Conservation (phyloP, 1,140 invertebrate genomes). For the Dolichoris vasculosae region DNA sequence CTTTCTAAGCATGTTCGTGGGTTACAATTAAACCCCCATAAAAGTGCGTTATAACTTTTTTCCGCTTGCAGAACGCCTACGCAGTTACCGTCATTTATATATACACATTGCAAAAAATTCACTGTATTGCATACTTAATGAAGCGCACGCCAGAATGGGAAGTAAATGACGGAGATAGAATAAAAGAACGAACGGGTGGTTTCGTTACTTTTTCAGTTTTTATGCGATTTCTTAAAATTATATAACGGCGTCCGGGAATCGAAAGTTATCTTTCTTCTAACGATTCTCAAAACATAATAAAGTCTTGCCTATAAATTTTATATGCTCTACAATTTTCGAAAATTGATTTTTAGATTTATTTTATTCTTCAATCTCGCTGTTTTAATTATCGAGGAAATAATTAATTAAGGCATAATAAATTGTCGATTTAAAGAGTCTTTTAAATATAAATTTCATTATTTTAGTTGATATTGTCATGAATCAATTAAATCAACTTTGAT, state of each 20-base stretch:
- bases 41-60: slow-evolving; percentile 70
- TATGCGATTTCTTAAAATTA: slow-evolving; percentile 41
- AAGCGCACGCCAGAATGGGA: slow-evolving; percentile 55
- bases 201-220: slow-evolving; percentile 22
- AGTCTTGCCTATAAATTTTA: slow-evolving; percentile 21
- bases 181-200: not conserved
- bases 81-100: slow-evolving; percentile 52
- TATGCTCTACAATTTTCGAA: not conserved
- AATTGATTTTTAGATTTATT: not conserved
- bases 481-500: too few species aligned
- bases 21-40: slow-evolving; percentile 72
- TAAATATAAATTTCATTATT: too few species aligned
- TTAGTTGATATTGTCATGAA: too few species aligned
- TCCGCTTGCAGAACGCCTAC: slow-evolving; percentile 53
- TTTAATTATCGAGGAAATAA: not conserved
- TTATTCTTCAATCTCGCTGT: not conserved
- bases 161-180: slow-evolving; percentile 9
- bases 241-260: not conserved
- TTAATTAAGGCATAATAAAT: not conserved
- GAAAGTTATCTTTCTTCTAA: not conserved
- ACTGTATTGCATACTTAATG: slow-evolving; percentile 66
- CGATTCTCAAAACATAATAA: not conserved
- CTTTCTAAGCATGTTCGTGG: slow-evolving; percentile 69
- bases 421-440: not conserved
- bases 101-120: slow-evolving; percentile 56